Conservation (phyloP, 2,797 vertebrate species). For the Knipowitschia caucasica region DNA sequence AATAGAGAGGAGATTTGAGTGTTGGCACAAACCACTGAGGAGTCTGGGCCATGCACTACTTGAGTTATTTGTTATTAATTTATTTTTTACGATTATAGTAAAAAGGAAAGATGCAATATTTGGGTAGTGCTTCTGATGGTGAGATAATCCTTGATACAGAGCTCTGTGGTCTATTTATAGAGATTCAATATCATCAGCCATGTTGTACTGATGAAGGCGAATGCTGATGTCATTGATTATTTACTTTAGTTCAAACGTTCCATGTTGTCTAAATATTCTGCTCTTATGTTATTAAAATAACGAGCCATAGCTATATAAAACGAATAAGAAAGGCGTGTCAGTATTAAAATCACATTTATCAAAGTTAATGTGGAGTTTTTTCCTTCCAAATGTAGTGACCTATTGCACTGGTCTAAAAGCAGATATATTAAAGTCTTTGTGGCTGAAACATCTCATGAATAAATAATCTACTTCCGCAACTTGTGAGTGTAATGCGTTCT, state of each 20-base stretch:
- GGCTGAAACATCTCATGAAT: too few relatives aligned
- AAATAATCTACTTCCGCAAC: too few relatives aligned
- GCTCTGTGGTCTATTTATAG: conserved; percentile 19
- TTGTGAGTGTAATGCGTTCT: too few relatives aligned
- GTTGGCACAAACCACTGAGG: conserved; percentile 57
- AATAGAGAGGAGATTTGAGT: conserved; percentile 47
- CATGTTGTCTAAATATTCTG: background rate
- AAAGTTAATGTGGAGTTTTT: too few relatives aligned
- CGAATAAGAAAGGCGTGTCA: too few relatives aligned
- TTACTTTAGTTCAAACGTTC: background rate
- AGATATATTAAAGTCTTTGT: too few relatives aligned
- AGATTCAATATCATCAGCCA: conserved; percentile 9
- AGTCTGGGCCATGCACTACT: conserved; percentile 26
- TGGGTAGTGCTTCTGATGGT: conserved; percentile 37
- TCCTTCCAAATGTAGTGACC: too few relatives aligned
- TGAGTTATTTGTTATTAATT: conserved; percentile 11
- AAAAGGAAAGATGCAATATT: conserved; percentile 40
- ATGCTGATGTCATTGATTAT: background rate
- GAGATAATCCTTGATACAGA: conserved; percentile 30
- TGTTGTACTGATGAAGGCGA: background rate
- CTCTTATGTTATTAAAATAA: background rate
- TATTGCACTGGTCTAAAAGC: too few relatives aligned
- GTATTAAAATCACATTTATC: too few relatives aligned
- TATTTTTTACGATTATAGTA: conserved; percentile 39
- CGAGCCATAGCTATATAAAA: too few relatives aligned